Base-by-base conservation (phyloP, 2,113 vertebrate genomes). In the Tyto alba region DNA sequence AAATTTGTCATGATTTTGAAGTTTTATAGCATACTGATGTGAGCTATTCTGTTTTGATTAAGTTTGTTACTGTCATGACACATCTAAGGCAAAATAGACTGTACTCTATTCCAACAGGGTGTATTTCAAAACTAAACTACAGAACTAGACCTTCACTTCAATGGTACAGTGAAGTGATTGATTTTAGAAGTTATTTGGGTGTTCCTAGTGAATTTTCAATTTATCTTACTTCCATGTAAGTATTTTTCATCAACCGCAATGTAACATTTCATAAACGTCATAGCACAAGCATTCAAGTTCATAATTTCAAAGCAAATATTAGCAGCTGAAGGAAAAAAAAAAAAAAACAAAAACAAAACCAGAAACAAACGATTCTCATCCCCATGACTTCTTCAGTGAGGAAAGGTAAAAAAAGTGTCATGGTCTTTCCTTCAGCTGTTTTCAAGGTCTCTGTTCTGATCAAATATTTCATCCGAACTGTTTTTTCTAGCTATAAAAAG, bases 311-410 rank as follows among this genome's bases (percentile, higher is more conserved):
- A 79, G 32, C 26, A 22, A 91, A 45, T 88, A 71, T 56, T 34
- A 63, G 18, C 14, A 76, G 38, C 3, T 34, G 11, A 85, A 88
- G 60, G 60, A 3, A n/a, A 80, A 56, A 73, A 63, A 9, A 19
- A 47, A 25, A 0, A 2, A 63, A 7, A 18, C 38, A 20, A 0
- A 2, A 67, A 7, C 9, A n/a, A n/a, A n/a, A n/a, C 47, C 43
- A 63, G 36, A n/a, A n/a, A n/a, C n/a, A n/a, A n/a, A 76, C 11
- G 22, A 32, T 57, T 53, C 45, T 90, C 60, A 64, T 45, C 16
- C 30, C 45, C 4, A 16, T 40, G n/a, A 55, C 18, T 77, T 71
- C 27, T 47, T 47, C n/a, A 60, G 47, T 55, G 21, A 93, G 19
- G 47, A 88, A 89, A 86, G 13, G 22, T 52, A 78, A 89, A 80